Evolutionary conservation across 2,113 vertebrate species (phyloP).

Genomic region (Antechinus stuartii): DNA sequence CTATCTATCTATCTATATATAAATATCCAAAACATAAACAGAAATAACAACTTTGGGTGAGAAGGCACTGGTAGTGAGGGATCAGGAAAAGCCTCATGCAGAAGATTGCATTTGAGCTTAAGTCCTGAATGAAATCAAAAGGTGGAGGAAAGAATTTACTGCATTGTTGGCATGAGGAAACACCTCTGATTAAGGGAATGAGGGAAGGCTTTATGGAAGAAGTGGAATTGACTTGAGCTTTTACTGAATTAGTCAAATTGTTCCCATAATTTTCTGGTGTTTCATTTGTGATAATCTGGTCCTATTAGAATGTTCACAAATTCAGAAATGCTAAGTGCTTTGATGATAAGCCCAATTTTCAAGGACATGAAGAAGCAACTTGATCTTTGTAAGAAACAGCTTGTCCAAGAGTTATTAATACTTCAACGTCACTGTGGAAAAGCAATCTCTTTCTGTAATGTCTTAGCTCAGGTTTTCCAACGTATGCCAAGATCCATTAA

Average conservation of each 20-base stretch:
- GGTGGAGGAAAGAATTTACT: not conserved
- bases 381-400: conserved; percentile 8
- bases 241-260: not conserved
- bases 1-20: too few species aligned
- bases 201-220: not conserved
- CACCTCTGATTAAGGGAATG: not conserved
- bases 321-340: not conserved
- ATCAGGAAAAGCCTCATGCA: not conserved
- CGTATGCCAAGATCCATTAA: conserved; percentile 62
- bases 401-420: conserved; percentile 46
- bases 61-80: not conserved
- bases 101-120: not conserved
- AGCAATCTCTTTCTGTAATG: conserved; percentile 52
- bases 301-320: not conserved
- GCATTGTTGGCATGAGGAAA: not conserved
- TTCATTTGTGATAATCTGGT: not conserved
- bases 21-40: not conserved
- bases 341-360: not conserved
- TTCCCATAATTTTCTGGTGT: not conserved
- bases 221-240: not conserved
- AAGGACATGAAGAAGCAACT: conserved; percentile 34
- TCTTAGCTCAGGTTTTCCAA: conserved; percentile 36
- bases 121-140: not conserved
- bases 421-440: conserved; percentile 12
- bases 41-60: not conserved